Base-by-base conservation (phyloP, 1,140 invertebrate species). In the Melipona quadrifasciata region DNA sequence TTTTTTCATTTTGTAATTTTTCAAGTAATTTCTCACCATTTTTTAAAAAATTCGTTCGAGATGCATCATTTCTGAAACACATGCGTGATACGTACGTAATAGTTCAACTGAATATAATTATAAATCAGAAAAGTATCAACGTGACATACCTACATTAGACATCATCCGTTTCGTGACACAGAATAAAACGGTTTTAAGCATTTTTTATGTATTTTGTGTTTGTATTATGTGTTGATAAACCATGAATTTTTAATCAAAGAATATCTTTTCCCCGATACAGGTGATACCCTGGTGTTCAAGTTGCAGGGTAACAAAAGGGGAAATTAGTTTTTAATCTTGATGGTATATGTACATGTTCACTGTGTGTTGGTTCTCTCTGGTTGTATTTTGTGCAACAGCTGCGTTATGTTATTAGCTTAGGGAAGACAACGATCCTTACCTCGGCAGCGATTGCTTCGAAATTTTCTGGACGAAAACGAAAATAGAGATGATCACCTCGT, bases 401-500 rank as follows among this genome's bases (percentile, higher is more conserved):
- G 27, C 21, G 47, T n/a, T 76, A 27, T 34, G 11, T 61, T 24
- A 21, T 8, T 11, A 65, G 53, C 34, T 6, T 31, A 47, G 39
- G 2, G 21, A 6, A 55, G 6, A 14, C 24, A 53, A 51, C n/a
- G 47, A 65, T 80, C 4, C 87, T 89, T 86, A 80, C 88, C 84
- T 86, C 31, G 27, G 3, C 11, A 53, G 39, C 34, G 10, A 74
- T 70, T 67, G 68, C 27, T 57, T 47, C 10, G 24, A 34, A 55
- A 39, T n/a, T 31, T 31, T 82, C 57, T 80, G 71, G 34, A 71
- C 21, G 58, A 61, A 89, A 81, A 89, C 85, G 81, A 86, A 89
- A 89, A 87, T 89, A 89, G 88, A 89, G 88, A 86, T 57, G 74
- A 31, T 76, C 79, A 65, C 67, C 53, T 68, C 31, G 55, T 24